phyloP scores from a whole-genome alignment of 2,797 vertebrate species.

The Trachurus trachurus region DNA sequence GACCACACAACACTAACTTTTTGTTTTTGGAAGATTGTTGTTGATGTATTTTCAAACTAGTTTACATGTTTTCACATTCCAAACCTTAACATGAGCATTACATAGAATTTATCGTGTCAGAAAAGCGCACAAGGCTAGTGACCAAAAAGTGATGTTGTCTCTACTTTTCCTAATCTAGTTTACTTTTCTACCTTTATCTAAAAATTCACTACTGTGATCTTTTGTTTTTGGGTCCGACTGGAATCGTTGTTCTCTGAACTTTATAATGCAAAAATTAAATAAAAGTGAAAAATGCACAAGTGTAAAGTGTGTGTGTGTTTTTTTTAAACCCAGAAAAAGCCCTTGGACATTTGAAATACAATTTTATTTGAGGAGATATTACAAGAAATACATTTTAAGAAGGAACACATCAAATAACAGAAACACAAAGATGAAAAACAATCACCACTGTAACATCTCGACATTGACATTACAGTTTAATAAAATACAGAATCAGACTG shows the following conservation, averaged over 20 bases:
- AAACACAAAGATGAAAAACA: background rate
- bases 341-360: conserved; percentile 12
- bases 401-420: background rate
- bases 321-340: background rate
- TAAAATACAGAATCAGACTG: background rate
- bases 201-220: conserved; percentile 10
- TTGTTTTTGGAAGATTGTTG: background rate
- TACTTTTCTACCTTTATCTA: conserved; percentile 16
- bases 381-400: background rate
- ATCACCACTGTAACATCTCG: background rate
- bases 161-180: conserved; percentile 21
- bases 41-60: conserved; percentile 8
- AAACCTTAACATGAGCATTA: background rate
- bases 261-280: conserved; percentile 8
- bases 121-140: conserved; percentile 41
- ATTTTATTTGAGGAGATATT: conserved; percentile 34
- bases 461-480: background rate
- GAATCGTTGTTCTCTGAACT: conserved; percentile 9
- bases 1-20: background rate
- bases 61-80: conserved; percentile 2
- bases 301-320: background rate
- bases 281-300: conserved; percentile 34
- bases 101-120: background rate
- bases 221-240: conserved; percentile 7
- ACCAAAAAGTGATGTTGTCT: conserved; percentile 52